These are phyloP conservation scores for Enteromius mattozi DNA, from an alignment of 2,797 vertebrate species.

Conservation along the genomic window DNA sequence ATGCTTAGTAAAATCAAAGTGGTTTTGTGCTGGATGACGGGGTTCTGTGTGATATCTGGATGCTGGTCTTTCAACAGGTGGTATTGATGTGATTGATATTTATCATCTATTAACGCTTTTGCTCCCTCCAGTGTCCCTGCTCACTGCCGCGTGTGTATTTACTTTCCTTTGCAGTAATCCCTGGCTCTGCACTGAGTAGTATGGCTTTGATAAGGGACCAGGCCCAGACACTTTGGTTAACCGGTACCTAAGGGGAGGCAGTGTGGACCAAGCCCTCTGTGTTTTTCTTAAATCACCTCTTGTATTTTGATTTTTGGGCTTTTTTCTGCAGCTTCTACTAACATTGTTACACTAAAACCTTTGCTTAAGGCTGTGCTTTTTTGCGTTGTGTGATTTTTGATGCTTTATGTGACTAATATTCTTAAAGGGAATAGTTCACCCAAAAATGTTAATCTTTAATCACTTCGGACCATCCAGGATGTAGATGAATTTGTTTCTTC, in stretches of 20 bases:
- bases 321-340: constrained; percentile 63
- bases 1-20: background rate
- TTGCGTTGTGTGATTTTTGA: constrained; percentile 38
- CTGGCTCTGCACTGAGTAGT: constrained; percentile 99
- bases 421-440: background rate
- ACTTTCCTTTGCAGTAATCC: constrained; percentile 98
- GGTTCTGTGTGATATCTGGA: background rate
- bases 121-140: constrained; percentile 62
- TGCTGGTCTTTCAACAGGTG: constrained; percentile 36
- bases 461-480: background rate
- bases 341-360: constrained; percentile 55
- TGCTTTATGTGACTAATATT: constrained; percentile 65
- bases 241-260: constrained; percentile 71
- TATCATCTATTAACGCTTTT: constrained; percentile 35
- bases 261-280: constrained; percentile 71
- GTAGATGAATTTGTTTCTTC: background rate
- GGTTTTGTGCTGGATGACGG: background rate
- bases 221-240: constrained; percentile 78
- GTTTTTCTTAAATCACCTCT: constrained; percentile 68
- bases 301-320: constrained; percentile 60
- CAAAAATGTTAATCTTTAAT: background rate
- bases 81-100: constrained; percentile 44
- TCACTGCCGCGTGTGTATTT: constrained; percentile 83
- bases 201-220: constrained; percentile 85
- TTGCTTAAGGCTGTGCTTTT: constrained; percentile 51